Evolutionary conservation across 2,797 vertebrate genomes (phyloP), one percentile per base, ranked within the genome.

Genomic region (Peromyscus nudipes): DNA sequence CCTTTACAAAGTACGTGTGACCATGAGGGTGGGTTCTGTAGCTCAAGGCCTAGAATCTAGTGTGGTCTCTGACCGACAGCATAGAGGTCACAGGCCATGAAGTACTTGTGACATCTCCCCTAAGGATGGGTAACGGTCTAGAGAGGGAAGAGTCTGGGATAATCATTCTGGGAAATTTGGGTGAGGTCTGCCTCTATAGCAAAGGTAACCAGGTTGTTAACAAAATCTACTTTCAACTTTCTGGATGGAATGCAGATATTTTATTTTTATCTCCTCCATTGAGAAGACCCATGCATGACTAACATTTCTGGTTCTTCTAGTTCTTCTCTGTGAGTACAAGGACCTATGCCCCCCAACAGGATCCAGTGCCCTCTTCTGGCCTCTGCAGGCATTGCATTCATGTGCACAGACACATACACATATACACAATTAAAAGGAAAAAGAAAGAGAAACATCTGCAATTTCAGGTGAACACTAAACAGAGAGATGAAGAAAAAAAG

Each of bases 401-500:
- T 34, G 60, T 84, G 60, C 71, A 75, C 71, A 73, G 14, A 73
- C 40, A 76, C 40, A 46, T 12, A 76, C 40, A 76, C 4, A 43
- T 2, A 60, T 11, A 60, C 4, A 46, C 3, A 49, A 10, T 52
- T 52, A 69, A 29, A 71, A 71, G 37, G 34, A 73, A 87, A 55
- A 12, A 40, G 49, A 55, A 89, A 94, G 80, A 67, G 64, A 90
- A 91, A 94, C 46, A n/a, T 6, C 40, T 88, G 4, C 57, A 95
- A 92, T 49, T 64, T 91, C 69, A 92, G 88, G 37, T 62, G 69
- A 87, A 96, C 37, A 79, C 34, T 57, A 88, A 84, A 7, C 40
- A 88, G 49, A 79, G 40, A 14, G 17, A 49, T 43, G n/a, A 29
- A 91, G 10, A 31, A 69, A 49, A 25, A 71, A 37, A 69, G n/a